Evolutionary conservation across 2,113 vertebrate genomes (phyloP).

Genomic region (Orycteropus afer): DNA sequence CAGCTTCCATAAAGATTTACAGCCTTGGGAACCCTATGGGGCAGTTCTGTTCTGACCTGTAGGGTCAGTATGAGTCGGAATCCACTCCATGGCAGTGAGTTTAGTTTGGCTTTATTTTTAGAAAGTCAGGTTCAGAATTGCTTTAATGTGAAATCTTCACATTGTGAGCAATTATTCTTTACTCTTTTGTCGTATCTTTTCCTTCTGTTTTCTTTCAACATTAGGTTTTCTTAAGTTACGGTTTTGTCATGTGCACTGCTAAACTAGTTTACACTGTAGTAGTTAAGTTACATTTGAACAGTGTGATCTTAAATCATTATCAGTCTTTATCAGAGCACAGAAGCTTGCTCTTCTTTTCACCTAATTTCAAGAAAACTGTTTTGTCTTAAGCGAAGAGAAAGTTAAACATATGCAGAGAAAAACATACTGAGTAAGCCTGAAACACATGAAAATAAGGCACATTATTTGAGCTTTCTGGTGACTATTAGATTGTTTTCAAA

Average conservation of each 20-base stretch:
- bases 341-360: neutral
- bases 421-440: neutral
- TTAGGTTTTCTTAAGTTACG: neutral
- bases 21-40: too few species aligned
- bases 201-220: neutral
- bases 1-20: too few species aligned
- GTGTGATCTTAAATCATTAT: neutral
- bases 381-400: neutral
- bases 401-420: too few species aligned
- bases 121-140: neutral
- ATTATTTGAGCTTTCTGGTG: neutral
- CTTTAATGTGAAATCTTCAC: constrained; percentile 9
- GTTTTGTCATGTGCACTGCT: neutral
- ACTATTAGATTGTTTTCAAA: neutral
- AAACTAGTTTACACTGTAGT: neutral
- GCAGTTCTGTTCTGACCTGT: too few species aligned
- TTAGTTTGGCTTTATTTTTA: too few species aligned
- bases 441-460: neutral
- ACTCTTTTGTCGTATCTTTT: neutral
- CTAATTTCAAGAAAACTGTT: neutral
- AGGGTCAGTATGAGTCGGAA: too few species aligned
- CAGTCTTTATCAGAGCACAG: neutral
- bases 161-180: neutral
- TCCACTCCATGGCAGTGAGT: too few species aligned
- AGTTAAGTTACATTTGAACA: neutral